Evolutionary conservation across 2,888 invertebrate species (phyloP), one percentile per base, ranked within the genome.

Genomic region (Saturnia japonica): DNA sequence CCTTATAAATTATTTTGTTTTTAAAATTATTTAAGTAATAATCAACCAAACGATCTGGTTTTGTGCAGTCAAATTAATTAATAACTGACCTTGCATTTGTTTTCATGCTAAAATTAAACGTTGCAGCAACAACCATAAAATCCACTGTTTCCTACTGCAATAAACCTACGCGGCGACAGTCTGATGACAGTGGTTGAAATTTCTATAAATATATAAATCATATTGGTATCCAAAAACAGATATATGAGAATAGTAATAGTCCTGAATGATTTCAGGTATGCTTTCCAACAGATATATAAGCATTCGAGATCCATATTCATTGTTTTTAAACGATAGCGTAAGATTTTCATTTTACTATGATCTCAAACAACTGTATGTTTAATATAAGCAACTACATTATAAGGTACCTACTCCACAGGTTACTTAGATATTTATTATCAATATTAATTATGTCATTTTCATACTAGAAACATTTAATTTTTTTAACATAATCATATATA

Each of bases 241-340:
- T 11, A 54, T 54, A 11, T 22, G 12, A 22, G n/a, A n/a, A n/a
- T 3, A 54, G 51, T n/a, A 47, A 54, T 22, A 54, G 22, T 22
- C 2, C 9, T n/a, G 22, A n/a, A 54, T 57, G 34, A 66, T 69
- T 71, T 69, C 57, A 71, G 34, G 67, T 71, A 42, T 45, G 45
- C 69, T 57, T 71, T 71, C 67, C 66, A n/a, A 66, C 54, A 71
- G 43, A 67, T 57, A 66, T 40, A 66, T 67, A 40, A 54, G 22
- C 1, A 54, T 22, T 19, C 19, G 16, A 19, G 47, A 19, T 19
- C 47, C 47, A 3, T 19, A 19, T 19, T 47, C 16, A 47, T 16
- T 47, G 47, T 19, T 47, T 47, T 47, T 47, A 16, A 7, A 47
- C 19, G 16, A 47, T 47, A 47, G 7, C 19, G 3, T 47, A 19